Base-by-base conservation (phyloP, 92 coral and sea anemone genomes). In the Pocillopora meandrina region DNA sequence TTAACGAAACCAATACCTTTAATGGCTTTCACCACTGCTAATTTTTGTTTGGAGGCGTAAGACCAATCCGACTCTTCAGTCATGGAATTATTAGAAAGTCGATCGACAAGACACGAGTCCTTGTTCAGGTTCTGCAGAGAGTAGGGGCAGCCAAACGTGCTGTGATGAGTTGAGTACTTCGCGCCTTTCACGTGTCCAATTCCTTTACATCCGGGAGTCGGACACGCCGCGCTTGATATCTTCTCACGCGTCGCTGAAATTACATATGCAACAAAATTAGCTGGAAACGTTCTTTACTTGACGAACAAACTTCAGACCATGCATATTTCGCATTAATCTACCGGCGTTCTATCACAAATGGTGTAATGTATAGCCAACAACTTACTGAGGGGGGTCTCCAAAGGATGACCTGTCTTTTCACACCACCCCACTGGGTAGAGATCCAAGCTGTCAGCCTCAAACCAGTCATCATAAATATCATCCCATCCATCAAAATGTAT, bases 401-500 rank as follows among this genome's bases (percentile, higher is more conserved):
- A 58, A 61, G 96, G 89, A 79, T 93, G 90, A 1, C 88, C 90
- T 9, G 94, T 91, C 79, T 88, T 93, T 68, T 90, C 96, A 35
- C 92, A 89, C 96, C 96, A 93, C 13, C 94, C 94, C n/a, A 83
- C 79, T 1, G 96, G 96, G 91, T 91, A 93, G 49, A 93, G 77
- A 23, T 92, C 95, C 15, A 82, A 86, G 34, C 90, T 86, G 61
- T 91, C 97, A 36, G 97, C 86, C 58, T 93, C 97, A 65, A 91
- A 97, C 99, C 99, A 97, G 57, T 97, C 99, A 65, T 97, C 98
- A 60, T 95, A 97, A 13, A 95, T 93, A 60, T 93, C 94, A 65
- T 97, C 99, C 99, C 99, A 97, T 77, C 99, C 99, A 65, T 97
- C 99, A 87, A 92, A 97, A 79, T 92, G 98, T n/a, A 97, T 78